phyloP scores from a whole-genome alignment of 2,113 vertebrate species.

The Pseudopodoces humilis region DNA sequence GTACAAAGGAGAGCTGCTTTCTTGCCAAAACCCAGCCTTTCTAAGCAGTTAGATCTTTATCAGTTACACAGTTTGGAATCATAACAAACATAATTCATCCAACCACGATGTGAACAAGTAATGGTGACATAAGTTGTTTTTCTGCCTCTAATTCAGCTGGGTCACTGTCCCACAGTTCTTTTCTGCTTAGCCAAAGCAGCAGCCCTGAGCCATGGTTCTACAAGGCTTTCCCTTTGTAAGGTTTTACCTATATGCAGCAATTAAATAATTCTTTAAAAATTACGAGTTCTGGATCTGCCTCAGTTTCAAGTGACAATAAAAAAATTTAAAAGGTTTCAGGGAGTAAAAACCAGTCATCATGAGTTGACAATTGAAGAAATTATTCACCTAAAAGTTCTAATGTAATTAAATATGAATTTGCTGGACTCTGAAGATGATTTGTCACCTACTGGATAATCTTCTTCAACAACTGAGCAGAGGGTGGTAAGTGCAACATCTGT shows the following conservation, averaged over 20 bases:
- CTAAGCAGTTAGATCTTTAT: background rate
- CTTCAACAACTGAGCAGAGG: background rate
- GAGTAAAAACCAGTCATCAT: background rate
- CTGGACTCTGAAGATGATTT: background rate
- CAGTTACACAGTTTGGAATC: too few species aligned
- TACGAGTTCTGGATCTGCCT: background rate
- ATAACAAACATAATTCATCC: background rate
- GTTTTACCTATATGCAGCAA: background rate
- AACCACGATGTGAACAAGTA: accelerated
- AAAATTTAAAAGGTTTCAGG: background rate
- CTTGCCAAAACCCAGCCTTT: background rate
- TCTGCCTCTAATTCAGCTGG: background rate
- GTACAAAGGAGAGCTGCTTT: background rate
- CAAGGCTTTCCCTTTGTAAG: background rate
- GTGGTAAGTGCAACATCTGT: background rate
- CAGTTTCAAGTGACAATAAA: background rate
- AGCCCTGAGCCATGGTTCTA: background rate
- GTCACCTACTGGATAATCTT: background rate
- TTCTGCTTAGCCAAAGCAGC: background rate
- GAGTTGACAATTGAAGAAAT: background rate
- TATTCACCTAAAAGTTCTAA: background rate
- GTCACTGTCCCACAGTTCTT: background rate
- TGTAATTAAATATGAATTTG: background rate
- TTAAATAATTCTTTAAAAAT: background rate
- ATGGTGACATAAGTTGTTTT: too few species aligned